Conservation (phyloP, 1,140 invertebrate species). For the Brachionus angularis region DNA sequence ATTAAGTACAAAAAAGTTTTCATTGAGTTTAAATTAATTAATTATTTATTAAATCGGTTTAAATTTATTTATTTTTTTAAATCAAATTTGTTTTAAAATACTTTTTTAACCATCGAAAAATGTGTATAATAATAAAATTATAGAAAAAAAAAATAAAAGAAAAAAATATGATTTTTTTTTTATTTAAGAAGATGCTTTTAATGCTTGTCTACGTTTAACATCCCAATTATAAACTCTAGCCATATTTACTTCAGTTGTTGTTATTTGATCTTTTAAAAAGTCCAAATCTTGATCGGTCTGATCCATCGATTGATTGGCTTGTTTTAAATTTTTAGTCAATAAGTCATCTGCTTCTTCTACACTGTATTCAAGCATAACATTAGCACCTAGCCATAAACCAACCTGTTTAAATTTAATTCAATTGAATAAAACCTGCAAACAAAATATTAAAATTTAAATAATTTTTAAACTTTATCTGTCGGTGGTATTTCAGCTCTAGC, state of each 20-base stretch:
- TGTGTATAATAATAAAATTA: neutral
- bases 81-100: neutral
- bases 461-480: slow-evolving; percentile 9
- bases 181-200: slow-evolving; percentile 13
- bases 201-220: slow-evolving; percentile 41
- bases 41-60: too few species aligned
- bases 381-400: slow-evolving; percentile 43
- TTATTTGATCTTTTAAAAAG: slow-evolving; percentile 44
- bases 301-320: slow-evolving; percentile 29
- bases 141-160: slow-evolving; percentile 7
- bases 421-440: too few species aligned
- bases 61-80: neutral
- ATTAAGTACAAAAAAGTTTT: too few species aligned
- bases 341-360: slow-evolving; percentile 44
- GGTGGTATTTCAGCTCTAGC: slow-evolving; percentile 25
- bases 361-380: slow-evolving; percentile 44
- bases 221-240: slow-evolving; percentile 43
- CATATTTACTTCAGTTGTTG: slow-evolving; percentile 43
- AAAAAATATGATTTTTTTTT: neutral
- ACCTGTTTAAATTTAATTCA: slow-evolving; percentile 9
- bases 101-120: neutral
- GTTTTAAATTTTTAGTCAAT: slow-evolving; percentile 29
- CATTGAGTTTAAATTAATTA: too few species aligned
- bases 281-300: slow-evolving; percentile 31
- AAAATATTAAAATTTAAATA: neutral